phyloP scores from a whole-genome alignment of 2,797 vertebrate species.

The Hapalemur alaotrensis region DNA sequence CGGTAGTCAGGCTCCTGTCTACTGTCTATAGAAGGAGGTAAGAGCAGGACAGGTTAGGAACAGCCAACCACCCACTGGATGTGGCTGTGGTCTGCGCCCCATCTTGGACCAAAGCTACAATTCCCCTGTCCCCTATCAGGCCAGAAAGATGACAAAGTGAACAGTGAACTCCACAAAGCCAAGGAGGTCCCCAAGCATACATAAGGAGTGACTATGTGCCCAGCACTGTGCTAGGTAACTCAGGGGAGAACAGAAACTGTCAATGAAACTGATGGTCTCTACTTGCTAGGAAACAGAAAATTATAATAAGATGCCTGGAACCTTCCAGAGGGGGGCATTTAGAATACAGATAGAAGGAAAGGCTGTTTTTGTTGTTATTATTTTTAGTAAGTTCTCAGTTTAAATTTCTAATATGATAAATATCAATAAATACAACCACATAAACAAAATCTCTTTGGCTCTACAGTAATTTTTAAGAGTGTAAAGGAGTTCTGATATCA shows the following conservation, averaged over 20 bases:
- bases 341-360: background rate
- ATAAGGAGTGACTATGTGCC: background rate
- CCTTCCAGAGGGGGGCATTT: background rate
- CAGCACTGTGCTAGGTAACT: background rate
- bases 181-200: background rate
- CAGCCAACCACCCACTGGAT: background rate
- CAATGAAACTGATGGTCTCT: background rate
- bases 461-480: background rate
- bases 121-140: background rate
- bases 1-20: background rate
- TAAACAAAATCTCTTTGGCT: background rate
- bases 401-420: background rate
- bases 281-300: background rate
- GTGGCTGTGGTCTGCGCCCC: background rate
- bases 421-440: background rate
- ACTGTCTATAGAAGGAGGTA: background rate
- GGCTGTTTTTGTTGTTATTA: background rate
- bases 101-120: background rate
- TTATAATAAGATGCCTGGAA: background rate
- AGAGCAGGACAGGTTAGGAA: background rate
- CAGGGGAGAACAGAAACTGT: too few relatives aligned
- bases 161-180: background rate
- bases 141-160: background rate
- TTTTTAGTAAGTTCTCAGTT: background rate
- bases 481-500: background rate